Evolutionary conservation across 92 coral and sea anemone genomes (phyloP).

Genomic region (Epizoanthus scotinus): DNA sequence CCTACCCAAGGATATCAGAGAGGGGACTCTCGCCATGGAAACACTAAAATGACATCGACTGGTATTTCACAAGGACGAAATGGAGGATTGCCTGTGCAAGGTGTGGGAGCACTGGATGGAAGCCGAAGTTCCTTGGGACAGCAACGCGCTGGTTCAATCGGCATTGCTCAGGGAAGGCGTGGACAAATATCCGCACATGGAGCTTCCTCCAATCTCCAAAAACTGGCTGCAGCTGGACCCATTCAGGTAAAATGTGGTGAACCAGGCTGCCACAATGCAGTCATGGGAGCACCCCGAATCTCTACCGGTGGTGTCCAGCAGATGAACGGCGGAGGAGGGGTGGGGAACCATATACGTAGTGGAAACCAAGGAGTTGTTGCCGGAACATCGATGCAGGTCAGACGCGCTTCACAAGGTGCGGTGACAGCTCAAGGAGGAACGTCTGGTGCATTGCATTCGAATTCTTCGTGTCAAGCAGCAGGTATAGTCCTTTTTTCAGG

Average conservation of each 20-base stretch:
- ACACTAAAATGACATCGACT: not conserved
- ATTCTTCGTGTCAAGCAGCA: not conserved
- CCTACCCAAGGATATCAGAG: not conserved
- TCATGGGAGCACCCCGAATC: not conserved
- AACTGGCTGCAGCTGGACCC: slow-evolving; percentile 13
- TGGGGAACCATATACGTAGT: not conserved
- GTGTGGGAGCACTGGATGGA: not conserved
- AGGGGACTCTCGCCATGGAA: not conserved
- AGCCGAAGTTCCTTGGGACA: not conserved
- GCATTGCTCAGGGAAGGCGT: not conserved
- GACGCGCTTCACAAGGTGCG: not conserved
- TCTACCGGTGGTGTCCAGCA: not conserved
- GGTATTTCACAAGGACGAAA: not conserved
- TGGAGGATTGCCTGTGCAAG: not conserved
- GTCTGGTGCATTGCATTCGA: not conserved
- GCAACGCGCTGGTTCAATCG: not conserved
- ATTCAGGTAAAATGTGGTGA: slow-evolving; percentile 17
- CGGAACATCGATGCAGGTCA: not conserved
- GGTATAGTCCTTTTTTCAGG: not conserved
- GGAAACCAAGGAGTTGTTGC: not conserved
- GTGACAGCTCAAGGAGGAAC: not conserved
- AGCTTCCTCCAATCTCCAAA: not conserved
- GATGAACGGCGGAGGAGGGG: too few species aligned
- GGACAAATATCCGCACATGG: slow-evolving; percentile 1
- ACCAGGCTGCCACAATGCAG: not conserved